Evolutionary conservation across 2,797 vertebrate genomes (phyloP).

Genomic region (Cyclura pinguis): DNA sequence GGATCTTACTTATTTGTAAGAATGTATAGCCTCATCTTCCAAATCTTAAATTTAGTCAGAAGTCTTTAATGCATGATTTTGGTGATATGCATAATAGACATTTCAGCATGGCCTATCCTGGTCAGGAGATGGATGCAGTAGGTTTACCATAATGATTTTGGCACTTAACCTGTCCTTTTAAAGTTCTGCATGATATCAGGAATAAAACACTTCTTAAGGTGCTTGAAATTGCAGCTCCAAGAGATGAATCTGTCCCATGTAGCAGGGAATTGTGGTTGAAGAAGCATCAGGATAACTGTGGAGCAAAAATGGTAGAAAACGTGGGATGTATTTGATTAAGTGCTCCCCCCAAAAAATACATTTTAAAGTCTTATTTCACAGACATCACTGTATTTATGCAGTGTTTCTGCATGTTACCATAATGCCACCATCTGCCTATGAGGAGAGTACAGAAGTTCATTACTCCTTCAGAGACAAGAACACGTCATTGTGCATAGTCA

Average conservation of each 20-base stretch:
- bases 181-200: background rate
- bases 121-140: background rate
- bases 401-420: background rate
- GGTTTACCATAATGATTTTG: background rate
- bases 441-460: constrained; percentile 23
- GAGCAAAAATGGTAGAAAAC: background rate
- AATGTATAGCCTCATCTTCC: background rate
- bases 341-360: no score
- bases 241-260: background rate
- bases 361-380: background rate
- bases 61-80: background rate
- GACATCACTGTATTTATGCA: background rate
- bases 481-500: background rate
- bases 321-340: background rate
- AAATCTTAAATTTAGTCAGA: background rate
- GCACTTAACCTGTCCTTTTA: background rate
- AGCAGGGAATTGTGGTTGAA: background rate
- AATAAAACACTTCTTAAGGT: background rate
- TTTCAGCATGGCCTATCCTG: background rate
- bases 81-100: background rate
- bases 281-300: background rate
- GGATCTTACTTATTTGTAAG: background rate
- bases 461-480: constrained; percentile 51
- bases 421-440: no score
- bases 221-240: background rate